Evolutionary conservation across 1,140 invertebrate species (phyloP).

Genomic region (Drosophila pandora): DNA sequence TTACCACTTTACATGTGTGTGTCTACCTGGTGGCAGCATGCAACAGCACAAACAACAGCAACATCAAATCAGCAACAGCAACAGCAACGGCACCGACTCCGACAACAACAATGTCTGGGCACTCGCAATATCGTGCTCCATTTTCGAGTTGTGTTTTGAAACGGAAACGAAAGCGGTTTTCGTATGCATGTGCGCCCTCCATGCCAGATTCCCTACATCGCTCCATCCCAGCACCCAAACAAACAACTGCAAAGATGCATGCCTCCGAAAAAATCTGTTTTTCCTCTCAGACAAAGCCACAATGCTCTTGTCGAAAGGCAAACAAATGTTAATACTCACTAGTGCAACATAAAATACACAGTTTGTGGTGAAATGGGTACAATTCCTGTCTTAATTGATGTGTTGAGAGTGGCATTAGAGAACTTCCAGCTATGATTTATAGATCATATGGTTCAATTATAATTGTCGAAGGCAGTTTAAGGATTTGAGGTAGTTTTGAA

Average conservation of each 20-base stretch:
- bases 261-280: conserved; percentile 1
- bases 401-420: not conserved
- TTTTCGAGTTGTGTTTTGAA: conserved; percentile 76
- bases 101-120: conserved; percentile 32
- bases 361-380: not conserved
- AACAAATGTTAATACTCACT: not conserved
- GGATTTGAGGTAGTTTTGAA: too few relatives aligned
- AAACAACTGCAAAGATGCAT: conserved; percentile 3
- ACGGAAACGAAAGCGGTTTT: conserved; percentile 81
- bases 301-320: conserved; percentile 1
- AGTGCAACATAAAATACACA: not conserved
- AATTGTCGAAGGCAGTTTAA: not conserved
- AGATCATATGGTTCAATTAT: not conserved
- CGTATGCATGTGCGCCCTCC: conserved; percentile 68
- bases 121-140: conserved; percentile 70
- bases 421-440: not conserved
- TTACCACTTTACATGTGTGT: conserved; percentile 13
- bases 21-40: conserved; percentile 63
- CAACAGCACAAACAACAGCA: conserved; percentile 2
- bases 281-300: not conserved
- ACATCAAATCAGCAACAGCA: conserved; percentile 27
- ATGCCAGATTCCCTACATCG: conserved; percentile 12
- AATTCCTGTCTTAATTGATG: not conserved
- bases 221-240: not conserved
- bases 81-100: conserved; percentile 13